Conservation (phyloP, 2,113 vertebrate species). For the Campylomormyrus tamandua region DNA sequence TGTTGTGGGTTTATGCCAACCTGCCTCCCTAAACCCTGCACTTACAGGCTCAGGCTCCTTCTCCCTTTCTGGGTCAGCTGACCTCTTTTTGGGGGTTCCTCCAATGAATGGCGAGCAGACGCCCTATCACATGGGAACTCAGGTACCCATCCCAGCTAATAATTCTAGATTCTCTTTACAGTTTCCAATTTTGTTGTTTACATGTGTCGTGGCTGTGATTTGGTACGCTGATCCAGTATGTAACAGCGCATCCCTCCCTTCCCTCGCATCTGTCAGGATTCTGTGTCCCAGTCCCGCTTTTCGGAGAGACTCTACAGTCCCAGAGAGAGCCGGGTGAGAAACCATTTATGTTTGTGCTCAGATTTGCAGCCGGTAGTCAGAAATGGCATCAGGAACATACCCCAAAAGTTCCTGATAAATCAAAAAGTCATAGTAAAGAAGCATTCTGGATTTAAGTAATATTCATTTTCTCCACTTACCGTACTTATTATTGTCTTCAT, state of each 20-base stretch:
- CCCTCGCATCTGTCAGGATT: constrained; percentile 30
- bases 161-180: background rate
- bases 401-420: background rate
- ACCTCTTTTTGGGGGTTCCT: constrained; percentile 81
- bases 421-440: background rate
- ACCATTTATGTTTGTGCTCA: background rate
- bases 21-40: constrained; percentile 10
- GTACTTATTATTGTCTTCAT: background rate
- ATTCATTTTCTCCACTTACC: background rate
- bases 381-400: background rate
- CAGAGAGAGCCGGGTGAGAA: constrained; percentile 61
- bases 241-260: background rate
- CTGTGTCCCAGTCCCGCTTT: constrained; percentile 55
- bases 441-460: background rate
- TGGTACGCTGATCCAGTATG: background rate
- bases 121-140: constrained; percentile 67
- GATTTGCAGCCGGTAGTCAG: background rate
- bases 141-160: constrained; percentile 53
- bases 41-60: constrained; percentile 77
- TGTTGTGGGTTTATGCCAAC: background rate
- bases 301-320: constrained; percentile 64
- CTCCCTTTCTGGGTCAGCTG: constrained; percentile 78
- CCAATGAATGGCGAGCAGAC: constrained; percentile 76
- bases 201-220: background rate
- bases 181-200: background rate